Base-by-base conservation (phyloP, 1,140 invertebrate species). In the Euura saliciscinereae region DNA sequence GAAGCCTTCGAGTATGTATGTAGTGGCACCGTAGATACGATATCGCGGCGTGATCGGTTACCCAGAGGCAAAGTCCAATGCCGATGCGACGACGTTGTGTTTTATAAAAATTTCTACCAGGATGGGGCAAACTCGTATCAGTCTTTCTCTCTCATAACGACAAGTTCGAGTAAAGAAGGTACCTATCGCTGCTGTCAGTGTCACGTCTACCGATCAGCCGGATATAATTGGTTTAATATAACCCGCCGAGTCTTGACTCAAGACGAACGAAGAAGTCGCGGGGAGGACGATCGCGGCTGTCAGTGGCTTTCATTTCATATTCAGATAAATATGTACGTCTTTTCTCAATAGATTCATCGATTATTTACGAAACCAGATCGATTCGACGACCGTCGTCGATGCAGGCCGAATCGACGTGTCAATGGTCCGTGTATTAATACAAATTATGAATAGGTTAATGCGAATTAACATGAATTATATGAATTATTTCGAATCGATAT, bases 191-290 rank as follows among this genome's bases (percentile, higher is more conserved):
- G 66, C 66, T 67, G 66, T 67, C 66, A 67, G 8, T 67, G 66
- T 67, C 66, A 67, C 66, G 66, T 67, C 66, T 44, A 67, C 66
- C 66, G 8, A 67, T 67, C 66, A 28, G 66, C 66, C 66, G 43
- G 66, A 67, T 67, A 67, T 67, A 67, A 67, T 67, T 67, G 66
- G 66, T 67, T 67, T 67, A 67, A 67, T 67, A 67, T 67, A 67
- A 67, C 28, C 66, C 5, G 51, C 51, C 51, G 51, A 59, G 51
- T 11, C 28, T 28, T 28, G 28, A 28, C 28, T 28, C 28, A 28
- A 28, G 28, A 28, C 28, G 28, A 28, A 28, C 28, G 8, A 59
- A 59, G 51, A 59, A 59, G 8, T 3, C 51, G 51, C 3, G 51
- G 51, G 51, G 51, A 5, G 5, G 51, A 5, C n/a, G n/a, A n/a